Conservation (phyloP, 92 coral and sea anemone species). For the Ricordea florida region DNA sequence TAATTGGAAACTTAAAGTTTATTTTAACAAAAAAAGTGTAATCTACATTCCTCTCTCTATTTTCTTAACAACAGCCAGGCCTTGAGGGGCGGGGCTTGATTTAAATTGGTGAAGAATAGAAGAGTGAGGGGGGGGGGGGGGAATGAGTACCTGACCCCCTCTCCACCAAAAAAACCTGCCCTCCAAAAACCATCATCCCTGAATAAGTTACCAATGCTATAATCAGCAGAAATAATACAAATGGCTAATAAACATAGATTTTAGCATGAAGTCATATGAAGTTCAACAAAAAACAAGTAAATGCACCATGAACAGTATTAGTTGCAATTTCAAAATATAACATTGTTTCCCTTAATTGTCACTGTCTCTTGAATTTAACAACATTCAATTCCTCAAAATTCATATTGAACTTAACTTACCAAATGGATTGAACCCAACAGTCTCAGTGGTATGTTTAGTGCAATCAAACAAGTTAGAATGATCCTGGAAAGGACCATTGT, state of each 20-base stretch:
- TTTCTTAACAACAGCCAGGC: not conserved
- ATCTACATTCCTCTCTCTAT: not conserved
- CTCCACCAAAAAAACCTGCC: no score
- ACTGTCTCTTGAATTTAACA: no score
- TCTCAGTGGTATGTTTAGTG: no score
- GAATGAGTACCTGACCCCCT: not conserved
- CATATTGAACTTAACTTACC: no score
- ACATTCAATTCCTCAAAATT: no score
- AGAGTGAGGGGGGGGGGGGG: not conserved
- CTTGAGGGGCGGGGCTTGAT: not conserved
- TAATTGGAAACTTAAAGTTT: not conserved
- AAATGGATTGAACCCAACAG: no score
- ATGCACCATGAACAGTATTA: not conserved
- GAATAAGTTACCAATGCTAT: no score
- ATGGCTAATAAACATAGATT: not conserved
- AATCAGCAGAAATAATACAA: not conserved
- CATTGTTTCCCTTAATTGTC: not conserved
- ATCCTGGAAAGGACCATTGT: no score
- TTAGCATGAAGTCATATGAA: not conserved
- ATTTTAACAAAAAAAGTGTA: not conserved
- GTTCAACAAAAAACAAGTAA: no score
- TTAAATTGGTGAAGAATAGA: not conserved
- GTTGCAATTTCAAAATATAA: not conserved
- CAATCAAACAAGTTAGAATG: no score
- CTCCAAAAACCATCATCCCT: no score